These are phyloP conservation scores for Eupelmus urozonus DNA, from an alignment of 2,888 invertebrate species.

Conservation along the genomic window DNA sequence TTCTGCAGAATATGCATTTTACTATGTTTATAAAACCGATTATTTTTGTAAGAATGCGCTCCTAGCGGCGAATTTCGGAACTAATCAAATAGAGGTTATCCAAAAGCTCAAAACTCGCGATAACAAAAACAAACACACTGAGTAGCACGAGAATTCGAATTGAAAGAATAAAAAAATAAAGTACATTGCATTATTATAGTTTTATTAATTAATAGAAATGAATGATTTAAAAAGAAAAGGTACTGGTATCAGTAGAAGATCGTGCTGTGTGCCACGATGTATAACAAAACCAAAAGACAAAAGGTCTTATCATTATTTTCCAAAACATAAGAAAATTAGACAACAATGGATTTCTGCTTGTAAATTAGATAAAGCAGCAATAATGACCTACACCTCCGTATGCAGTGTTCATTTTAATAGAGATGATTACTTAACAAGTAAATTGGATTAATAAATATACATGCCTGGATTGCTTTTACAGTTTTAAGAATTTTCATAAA, in stretches of 20 bases:
- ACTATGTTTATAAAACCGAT: too few relatives aligned
- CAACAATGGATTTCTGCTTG: conserved; percentile 38
- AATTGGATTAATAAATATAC: neutral
- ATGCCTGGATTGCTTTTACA: neutral
- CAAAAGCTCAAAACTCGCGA: too few relatives aligned
- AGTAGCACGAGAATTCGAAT: too few relatives aligned
- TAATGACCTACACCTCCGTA: neutral
- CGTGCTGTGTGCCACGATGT: conserved; percentile 27
- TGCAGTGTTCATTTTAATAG: conserved; percentile 42
- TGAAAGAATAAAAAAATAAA: too few relatives aligned
- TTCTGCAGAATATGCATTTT: too few relatives aligned
- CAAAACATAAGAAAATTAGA: conserved; percentile 13
- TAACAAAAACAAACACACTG: too few relatives aligned
- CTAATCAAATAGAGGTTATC: too few relatives aligned
- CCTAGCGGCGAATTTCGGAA: too few relatives aligned
- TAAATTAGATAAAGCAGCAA: neutral
- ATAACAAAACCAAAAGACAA: conserved; percentile 11
- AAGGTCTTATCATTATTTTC: conserved; percentile 36
- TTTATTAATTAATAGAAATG: too few relatives aligned
- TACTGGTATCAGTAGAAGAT: conserved; percentile 4
- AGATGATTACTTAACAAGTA: conserved; percentile 41
- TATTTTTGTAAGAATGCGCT: too few relatives aligned
- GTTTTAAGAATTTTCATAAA: neutral
- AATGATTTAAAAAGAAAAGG: neutral
- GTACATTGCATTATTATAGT: too few relatives aligned